Evolutionary conservation across 2,797 vertebrate genomes (phyloP).

Genomic region (Crypturellus tataupa): DNA sequence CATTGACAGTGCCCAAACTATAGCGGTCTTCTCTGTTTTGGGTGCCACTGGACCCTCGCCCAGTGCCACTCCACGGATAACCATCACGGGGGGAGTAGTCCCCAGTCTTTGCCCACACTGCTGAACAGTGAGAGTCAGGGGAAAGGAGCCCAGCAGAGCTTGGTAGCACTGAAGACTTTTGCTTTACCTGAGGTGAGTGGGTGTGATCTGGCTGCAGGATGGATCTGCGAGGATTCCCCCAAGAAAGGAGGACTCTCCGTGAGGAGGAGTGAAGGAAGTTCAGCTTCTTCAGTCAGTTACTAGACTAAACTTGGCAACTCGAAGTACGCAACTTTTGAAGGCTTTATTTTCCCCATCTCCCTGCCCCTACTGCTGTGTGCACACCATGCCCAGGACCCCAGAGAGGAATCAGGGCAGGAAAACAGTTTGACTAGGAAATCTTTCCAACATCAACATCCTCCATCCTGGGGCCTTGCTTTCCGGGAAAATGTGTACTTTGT

Average conservation of each 20-base stretch:
- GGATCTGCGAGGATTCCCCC: background rate
- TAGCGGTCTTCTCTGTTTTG: background rate
- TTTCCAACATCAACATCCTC: constrained; percentile 73
- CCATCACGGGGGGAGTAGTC: background rate
- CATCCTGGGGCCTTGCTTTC: constrained; percentile 45
- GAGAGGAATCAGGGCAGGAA: constrained; percentile 51
- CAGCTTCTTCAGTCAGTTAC: background rate
- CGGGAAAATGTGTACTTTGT: constrained; percentile 8
- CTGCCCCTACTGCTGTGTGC: background rate
- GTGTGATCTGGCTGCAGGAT: background rate
- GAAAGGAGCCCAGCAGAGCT: background rate
- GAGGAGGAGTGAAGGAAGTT: background rate
- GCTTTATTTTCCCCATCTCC: background rate
- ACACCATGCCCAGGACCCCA: background rate
- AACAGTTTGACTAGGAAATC: constrained; percentile 56
- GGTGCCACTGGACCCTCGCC: background rate
- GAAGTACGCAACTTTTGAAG: background rate
- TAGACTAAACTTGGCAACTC: background rate
- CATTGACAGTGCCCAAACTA: background rate
- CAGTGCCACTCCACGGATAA: background rate
- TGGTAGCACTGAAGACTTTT: background rate
- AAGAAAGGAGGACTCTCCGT: background rate
- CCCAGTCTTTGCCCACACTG: background rate
- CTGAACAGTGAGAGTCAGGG: background rate
- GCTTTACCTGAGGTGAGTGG: background rate